Evolutionary conservation across 2,113 vertebrate species (phyloP).

Genomic region (Oryzias celebensis): DNA sequence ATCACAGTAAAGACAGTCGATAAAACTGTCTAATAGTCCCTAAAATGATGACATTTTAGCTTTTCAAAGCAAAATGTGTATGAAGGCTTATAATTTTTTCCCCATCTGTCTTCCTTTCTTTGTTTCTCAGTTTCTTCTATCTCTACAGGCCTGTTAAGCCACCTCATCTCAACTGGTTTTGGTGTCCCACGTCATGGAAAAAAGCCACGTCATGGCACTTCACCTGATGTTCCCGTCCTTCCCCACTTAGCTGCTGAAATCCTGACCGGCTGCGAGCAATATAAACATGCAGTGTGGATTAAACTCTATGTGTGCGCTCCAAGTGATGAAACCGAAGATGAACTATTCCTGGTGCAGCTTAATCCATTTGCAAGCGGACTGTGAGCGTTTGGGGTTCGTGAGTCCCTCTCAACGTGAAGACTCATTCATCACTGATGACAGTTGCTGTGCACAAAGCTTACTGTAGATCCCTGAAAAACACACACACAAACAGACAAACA

Average conservation of each 20-base stretch:
- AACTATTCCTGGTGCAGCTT: constrained; percentile 38
- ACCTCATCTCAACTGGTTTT: constrained; percentile 3
- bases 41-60: no score
- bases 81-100: no score
- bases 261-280: constrained; percentile 28
- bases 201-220: constrained; percentile 25
- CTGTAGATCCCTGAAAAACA: constrained; percentile 31
- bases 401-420: constrained; percentile 41
- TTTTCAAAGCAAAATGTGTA: no score
- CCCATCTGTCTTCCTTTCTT: not conserved
- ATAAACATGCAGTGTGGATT: constrained; percentile 49
- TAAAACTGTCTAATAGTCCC: no score
- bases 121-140: not conserved
- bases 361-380: constrained; percentile 49
- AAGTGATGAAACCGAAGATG: constrained; percentile 40
- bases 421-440: constrained; percentile 48
- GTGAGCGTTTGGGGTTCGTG: constrained; percentile 17
- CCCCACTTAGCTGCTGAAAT: constrained; percentile 45
- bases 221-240: constrained; percentile 57
- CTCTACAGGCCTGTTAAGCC: not conserved
- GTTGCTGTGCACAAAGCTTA: constrained; percentile 43
- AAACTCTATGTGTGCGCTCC: constrained; percentile 16
- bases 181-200: constrained; percentile 36
- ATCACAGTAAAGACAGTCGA: no score
- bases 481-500: constrained; percentile 17